A percentile compares a stretch with the other conserved stretches of the same genome.
Conservation (phyloP, 2,888 invertebrate genomes). For the Hirtodrosophila alboralis region DNA sequence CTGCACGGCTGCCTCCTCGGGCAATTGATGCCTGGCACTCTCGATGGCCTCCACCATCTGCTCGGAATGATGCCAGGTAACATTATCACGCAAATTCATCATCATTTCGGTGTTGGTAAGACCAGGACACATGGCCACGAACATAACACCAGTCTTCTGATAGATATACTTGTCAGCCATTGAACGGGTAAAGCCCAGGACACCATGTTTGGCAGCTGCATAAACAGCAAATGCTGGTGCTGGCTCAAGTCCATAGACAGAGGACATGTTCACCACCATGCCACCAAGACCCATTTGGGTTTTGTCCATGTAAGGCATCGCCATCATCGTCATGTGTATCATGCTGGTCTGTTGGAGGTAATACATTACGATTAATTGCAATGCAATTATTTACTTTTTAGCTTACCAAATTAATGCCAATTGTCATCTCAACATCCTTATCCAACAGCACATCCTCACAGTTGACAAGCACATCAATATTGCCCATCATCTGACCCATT, state of each 20-base stretch:
- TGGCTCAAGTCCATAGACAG: conserved; percentile 81
- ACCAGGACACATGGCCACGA: conserved; percentile 81
- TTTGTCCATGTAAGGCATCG: conserved; percentile 81
- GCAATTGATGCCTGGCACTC: conserved; percentile 76
- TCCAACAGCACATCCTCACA: conserved; percentile 80
- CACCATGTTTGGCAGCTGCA: conserved; percentile 82
- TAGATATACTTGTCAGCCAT: conserved; percentile 75
- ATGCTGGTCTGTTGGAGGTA: conserved; percentile 70
- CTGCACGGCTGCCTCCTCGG: conserved; percentile 79
- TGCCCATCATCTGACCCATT: conserved; percentile 63
- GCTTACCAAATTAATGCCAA: conserved; percentile 81
- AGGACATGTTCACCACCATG: conserved; percentile 80
- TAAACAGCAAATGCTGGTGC: conserved; percentile 81
- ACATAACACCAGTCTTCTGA: conserved; percentile 79
- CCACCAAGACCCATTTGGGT: conserved; percentile 81
- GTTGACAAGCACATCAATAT: conserved; percentile 81
- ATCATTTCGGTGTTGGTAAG: conserved; percentile 80
- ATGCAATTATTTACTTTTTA: background rate
- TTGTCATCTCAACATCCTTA: conserved; percentile 80
- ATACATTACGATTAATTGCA: background rate
- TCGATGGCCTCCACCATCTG: conserved; percentile 70
- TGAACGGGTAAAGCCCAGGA: conserved; percentile 82
- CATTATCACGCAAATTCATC: conserved; percentile 79
- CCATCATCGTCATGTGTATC: conserved; percentile 77
- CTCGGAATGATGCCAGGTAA: conserved; percentile 74